Conservation (phyloP, 53 echinoderm and acorn worm species). For the Arbacia lixula region DNA sequence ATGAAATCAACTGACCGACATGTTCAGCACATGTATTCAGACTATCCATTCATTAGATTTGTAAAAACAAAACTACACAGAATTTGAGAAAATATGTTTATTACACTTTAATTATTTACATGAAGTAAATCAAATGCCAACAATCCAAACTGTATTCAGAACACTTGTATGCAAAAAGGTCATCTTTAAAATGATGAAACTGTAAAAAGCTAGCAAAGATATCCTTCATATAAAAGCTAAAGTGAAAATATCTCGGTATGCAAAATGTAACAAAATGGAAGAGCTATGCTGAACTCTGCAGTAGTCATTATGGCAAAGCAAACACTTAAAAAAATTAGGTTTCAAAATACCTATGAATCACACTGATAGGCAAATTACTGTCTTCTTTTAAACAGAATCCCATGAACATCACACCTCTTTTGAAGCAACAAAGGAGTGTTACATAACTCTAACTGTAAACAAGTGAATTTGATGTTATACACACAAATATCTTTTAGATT, state of each 20-base stretch:
- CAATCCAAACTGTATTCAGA: constrained; percentile 40
- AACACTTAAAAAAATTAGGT: constrained; percentile 32
- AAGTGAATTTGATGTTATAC: constrained; percentile 20
- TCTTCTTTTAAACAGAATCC: constrained; percentile 23
- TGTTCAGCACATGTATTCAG: too few species aligned
- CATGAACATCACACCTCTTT: constrained; percentile 28
- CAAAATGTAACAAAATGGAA: constrained; percentile 64
- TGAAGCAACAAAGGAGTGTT: constrained; percentile 13
- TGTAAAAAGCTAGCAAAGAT: constrained; percentile 58
- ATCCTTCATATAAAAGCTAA: constrained; percentile 60
- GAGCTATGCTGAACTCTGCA: constrained; percentile 64
- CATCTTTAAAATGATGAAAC: constrained; percentile 57
- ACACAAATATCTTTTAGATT: too few species aligned
- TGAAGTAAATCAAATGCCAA: constrained; percentile 25
- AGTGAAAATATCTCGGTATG: constrained; percentile 56
- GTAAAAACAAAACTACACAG: too few species aligned
- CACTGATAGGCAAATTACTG: constrained; percentile 51
- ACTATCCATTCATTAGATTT: too few species aligned
- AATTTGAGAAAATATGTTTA: too few species aligned
- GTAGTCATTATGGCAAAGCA: constrained; percentile 58
- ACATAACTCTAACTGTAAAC: not conserved
- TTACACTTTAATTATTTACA: constrained; percentile 47
- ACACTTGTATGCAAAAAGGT: constrained; percentile 56
- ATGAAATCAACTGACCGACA: too few species aligned
- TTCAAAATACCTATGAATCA: constrained; percentile 53